phyloP scores from a whole-genome alignment of 2,797 vertebrate species.

The Carduelis carduelis region DNA sequence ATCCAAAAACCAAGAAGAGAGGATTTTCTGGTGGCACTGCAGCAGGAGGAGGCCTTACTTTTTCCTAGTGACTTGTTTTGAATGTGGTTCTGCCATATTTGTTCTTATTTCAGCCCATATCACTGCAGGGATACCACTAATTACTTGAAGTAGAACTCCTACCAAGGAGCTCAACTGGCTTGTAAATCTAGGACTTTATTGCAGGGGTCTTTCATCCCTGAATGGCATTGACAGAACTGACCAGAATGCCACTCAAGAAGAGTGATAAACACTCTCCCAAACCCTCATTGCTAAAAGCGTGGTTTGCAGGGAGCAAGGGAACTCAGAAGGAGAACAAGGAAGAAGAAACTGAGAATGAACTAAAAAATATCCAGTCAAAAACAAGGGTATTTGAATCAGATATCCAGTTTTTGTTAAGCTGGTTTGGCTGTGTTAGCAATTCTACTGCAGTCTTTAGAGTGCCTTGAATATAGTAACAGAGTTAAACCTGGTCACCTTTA shows the following conservation, averaged over 20 bases:
- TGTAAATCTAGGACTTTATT: neutral
- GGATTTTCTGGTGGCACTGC: neutral
- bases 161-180: accelerated
- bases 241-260: neutral
- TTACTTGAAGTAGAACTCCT: neutral
- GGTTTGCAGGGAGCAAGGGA: neutral
- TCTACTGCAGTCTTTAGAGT: neutral
- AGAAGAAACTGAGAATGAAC: neutral
- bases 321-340: neutral
- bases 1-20: neutral
- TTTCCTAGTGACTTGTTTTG: neutral
- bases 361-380: neutral
- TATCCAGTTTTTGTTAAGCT: neutral
- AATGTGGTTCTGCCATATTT: neutral
- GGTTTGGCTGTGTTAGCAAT: constrained; percentile 7
- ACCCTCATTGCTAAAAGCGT: neutral
- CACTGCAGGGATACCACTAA: neutral
- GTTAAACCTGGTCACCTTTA: constrained; percentile 42
- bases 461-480: neutral
- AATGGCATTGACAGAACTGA: neutral
- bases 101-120: neutral
- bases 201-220: neutral
- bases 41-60: neutral
- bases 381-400: neutral
- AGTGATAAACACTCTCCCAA: neutral